Base-by-base conservation (phyloP, 2,888 invertebrate genomes). In the Ornithoptera priamus region DNA sequence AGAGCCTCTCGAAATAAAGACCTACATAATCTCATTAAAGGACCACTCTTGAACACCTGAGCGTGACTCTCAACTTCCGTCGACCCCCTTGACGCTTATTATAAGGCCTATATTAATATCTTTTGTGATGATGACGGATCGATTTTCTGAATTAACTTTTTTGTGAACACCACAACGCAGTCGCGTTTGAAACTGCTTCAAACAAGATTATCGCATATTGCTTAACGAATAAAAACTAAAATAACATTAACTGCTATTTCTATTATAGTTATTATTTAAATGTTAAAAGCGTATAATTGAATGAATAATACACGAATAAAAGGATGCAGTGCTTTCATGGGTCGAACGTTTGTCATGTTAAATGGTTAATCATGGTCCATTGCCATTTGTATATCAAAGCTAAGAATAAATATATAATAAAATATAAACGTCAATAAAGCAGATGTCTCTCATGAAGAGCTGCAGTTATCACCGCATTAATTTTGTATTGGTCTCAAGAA, bases 101-200 rank as follows among this genome's bases (percentile, higher is more conserved):
- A 78, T 75, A 75, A 73, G 72, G 75, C 77, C 72, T 72, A 74
- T 80, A 81, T 79, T 82, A 80, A 80, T 80, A 78, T 78, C 80
- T 78, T 83, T 80, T 84, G 80, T 78, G 74, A 77, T 74, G 80
- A 84, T 90, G 89, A 90, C 90, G 81, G 82, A 85, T 83, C 85
- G 78, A 78, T 85, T 85, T 89, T 85, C 75, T 77, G 82, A 81
- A 84, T 85, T 85, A 85, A 82, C 77, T 83, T 86, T 88, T 88
- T 86, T 77, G 66, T 72, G 64, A 65, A 50, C 39, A 59, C 46
- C 62, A 15, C 67, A 24, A 24, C 24, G 56, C 59, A 56, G n/a
- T 59, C 36, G 22, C 56, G 50, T 69, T 59, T 60, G 30, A 61
- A 46, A 68, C 68, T 22, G 56, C 17, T 62, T 20, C 68, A 72